phyloP scores from a whole-genome alignment of 2,113 vertebrate genomes.

The Xenopus borealis region DNA sequence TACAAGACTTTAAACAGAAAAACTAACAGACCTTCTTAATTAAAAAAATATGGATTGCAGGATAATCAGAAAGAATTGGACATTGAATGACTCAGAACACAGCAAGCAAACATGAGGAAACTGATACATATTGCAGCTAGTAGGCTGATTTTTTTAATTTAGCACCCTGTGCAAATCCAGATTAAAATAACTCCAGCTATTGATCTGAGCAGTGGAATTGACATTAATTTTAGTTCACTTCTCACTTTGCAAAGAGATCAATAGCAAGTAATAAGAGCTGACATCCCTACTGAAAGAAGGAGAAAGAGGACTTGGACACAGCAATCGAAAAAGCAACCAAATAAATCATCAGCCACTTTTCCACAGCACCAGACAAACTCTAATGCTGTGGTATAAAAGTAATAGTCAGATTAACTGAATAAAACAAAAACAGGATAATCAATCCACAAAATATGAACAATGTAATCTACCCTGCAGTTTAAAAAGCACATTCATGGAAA shows the following conservation, averaged over 20 bases:
- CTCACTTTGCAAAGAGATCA: constrained; percentile 94
- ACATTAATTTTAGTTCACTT: constrained; percentile 99
- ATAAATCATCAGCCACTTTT: constrained; percentile 92
- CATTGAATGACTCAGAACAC: constrained; percentile 59
- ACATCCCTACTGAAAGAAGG: constrained; percentile 85
- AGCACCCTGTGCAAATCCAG: constrained; percentile 80
- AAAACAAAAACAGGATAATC: constrained; percentile 69
- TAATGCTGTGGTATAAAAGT: constrained; percentile 76
- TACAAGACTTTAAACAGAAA: constrained; percentile 78
- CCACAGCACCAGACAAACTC: constrained; percentile 77
- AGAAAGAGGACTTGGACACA: constrained; percentile 79
- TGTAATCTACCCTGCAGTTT: too few species aligned
- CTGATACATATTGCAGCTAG: constrained; percentile 72
- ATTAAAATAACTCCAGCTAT: constrained; percentile 93
- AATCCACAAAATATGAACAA: constrained; percentile 59
- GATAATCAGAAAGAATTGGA: constrained; percentile 67
- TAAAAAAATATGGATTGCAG: constrained; percentile 80
- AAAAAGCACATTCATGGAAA: too few species aligned
- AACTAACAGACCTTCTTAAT: constrained; percentile 77
- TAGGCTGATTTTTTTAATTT: constrained; percentile 87
- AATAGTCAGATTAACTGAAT: constrained; percentile 70
- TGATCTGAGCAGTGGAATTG: constrained; percentile 91
- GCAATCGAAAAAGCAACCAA: constrained; percentile 89
- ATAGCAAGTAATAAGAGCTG: constrained; percentile 96
- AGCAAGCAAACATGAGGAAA: constrained; percentile 61